These are phyloP conservation scores for Psix sp. DNA, from an alignment of 1,140 invertebrate species.

Conservation along the genomic window DNA sequence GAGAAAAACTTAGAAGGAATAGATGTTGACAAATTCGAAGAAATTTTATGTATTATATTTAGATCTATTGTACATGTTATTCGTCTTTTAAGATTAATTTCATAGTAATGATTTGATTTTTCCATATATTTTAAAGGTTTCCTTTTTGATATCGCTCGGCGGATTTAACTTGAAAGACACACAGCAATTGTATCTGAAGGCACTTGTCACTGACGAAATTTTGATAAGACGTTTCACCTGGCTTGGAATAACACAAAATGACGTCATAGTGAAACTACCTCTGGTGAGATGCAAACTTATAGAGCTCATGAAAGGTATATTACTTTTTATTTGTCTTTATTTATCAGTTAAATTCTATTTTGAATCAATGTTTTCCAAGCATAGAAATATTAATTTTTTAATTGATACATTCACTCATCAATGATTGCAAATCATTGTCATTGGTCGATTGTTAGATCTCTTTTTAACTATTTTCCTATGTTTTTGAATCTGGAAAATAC, in stretches of 20 bases:
- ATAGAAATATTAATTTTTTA: no score
- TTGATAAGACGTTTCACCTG: conserved; percentile 2
- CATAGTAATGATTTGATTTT: not conserved
- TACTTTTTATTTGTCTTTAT: no score
- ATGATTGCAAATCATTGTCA: no score
- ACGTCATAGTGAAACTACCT: not conserved
- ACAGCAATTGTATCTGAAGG: conserved; percentile 3
- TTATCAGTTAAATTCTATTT: no score
- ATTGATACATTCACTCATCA: no score
- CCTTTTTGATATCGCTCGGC: not conserved
- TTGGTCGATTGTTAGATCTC: no score
- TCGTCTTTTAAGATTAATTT: not conserved
- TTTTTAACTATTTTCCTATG: no score
- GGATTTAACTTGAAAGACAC: conserved; percentile 7
- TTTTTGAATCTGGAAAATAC: no score
- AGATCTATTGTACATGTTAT: not conserved
- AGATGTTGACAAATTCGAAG: conserved; percentile 1
- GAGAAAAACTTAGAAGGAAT: conserved; percentile 5
- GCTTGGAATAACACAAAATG: conserved; percentile 5
- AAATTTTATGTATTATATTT: conserved; percentile 13
- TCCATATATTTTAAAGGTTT: conserved; percentile 4
- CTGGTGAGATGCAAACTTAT: conserved; percentile 2
- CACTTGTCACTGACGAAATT: conserved; percentile 3
- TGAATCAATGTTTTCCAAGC: no score
- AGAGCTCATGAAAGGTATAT: conserved; percentile 10